These are phyloP conservation scores for Aspidapion aeneum DNA, from an alignment of 2,888 invertebrate genomes.

Conservation along the genomic window DNA sequence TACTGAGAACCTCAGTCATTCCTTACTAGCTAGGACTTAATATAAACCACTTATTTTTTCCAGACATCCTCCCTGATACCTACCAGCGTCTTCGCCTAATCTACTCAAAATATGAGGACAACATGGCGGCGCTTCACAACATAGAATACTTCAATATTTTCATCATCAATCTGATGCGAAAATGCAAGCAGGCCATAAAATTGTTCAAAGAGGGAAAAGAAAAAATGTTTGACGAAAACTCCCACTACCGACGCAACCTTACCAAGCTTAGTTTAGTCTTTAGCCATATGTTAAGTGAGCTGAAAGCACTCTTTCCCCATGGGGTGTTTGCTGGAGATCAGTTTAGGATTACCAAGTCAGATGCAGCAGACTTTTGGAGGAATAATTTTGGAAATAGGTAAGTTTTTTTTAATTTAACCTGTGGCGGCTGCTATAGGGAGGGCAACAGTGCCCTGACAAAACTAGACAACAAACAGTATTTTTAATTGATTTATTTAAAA, in stretches of 20 bases:
- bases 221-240: conserved; percentile 97
- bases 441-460: no score
- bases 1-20: no score
- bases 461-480: no score
- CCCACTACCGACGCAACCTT: conserved; percentile 89
- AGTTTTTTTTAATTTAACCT: conserved; percentile 40
- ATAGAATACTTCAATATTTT: conserved; percentile 98
- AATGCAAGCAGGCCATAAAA: conserved; percentile 98
- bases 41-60: no score
- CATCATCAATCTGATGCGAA: conserved; percentile 95
- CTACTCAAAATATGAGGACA: conserved; percentile 95
- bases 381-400: conserved; percentile 95
- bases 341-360: conserved; percentile 98
- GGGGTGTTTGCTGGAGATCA: conserved; percentile 95
- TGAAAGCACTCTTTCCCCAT: conserved; percentile 97
- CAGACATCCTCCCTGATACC: conserved; percentile 98
- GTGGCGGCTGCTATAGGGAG: no score
- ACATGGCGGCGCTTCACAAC: conserved; percentile 86
- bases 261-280: conserved; percentile 98
- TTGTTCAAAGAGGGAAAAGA: conserved; percentile 98
- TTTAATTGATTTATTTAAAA: no score
- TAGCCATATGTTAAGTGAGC: conserved; percentile 98
- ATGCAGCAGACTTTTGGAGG: conserved; percentile 98
- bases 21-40: no score
- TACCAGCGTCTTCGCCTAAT: conserved; percentile 95